Conservation (phyloP, 2,113 vertebrate genomes). For the Sminthopsis crassicaudata region DNA sequence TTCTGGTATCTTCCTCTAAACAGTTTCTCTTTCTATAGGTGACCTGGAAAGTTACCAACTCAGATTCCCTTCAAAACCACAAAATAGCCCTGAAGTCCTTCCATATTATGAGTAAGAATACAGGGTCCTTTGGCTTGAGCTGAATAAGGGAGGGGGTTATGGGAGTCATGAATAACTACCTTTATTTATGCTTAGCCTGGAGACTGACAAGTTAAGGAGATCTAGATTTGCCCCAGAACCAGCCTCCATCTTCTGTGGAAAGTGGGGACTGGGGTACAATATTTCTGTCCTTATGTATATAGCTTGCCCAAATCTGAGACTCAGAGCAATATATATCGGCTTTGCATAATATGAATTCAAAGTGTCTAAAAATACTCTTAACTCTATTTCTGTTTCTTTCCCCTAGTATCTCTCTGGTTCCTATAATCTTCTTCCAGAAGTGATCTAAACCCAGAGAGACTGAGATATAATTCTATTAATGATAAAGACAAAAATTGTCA, state of each 20-base stretch:
- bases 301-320: background rate
- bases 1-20: background rate
- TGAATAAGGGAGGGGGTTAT: background rate
- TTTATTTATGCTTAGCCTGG: background rate
- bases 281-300: background rate
- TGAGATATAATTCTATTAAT: background rate
- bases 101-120: conserved; percentile 29
- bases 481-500: background rate
- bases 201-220: background rate
- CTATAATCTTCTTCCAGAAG: background rate
- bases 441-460: background rate
- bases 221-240: background rate
- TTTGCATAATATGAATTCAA: background rate
- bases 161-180: background rate
- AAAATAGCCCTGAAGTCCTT: background rate
- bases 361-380: background rate
- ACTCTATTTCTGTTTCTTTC: background rate
- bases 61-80: background rate
- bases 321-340: background rate
- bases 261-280: background rate
- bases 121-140: too few relatives aligned
- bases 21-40: conserved; percentile 30
- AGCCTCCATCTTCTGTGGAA: background rate
- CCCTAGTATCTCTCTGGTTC: background rate
- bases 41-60: background rate